Evolutionary conservation across 2,113 vertebrate genomes (phyloP), one percentile per base, ranked within the genome.

Genomic region (Protobothrops mucrosquamatus): DNA sequence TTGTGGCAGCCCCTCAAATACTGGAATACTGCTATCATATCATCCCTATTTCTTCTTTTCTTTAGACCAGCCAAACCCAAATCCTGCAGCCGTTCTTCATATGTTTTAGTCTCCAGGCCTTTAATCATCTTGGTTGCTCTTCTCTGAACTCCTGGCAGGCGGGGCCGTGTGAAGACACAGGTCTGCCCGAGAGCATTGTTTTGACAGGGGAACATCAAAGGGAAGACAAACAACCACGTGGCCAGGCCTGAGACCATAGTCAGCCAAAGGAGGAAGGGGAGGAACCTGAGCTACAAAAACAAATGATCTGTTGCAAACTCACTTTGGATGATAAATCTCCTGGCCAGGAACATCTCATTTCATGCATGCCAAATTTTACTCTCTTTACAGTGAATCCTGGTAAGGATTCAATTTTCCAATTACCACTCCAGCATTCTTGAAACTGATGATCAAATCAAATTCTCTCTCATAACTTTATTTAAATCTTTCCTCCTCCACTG

Each of bases 301-400:
- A 96, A 96, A 96, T 91, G 92, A 93, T 93, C 92, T 93, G 91
- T 95, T 91, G 93, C 88, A 94, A 90, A 93, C 56, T 88, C 14
- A 91, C 85, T 95, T 93, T 20, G 57, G 89, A 39, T 93, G 91
- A 95, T 96, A 96, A 95, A 94, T 95, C 95, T 91, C 59, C 54
- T 57, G 61, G 57, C 92, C 85, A 89, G 39, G 56, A 94, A 69
- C 43, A 93, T 74, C 85, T 91, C 92, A 96, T 95, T 95, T 96
- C 94, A 93, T 95, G 93, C 94, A 91, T 89, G 91, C 91, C 91
- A 96, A 93, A 94, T 94, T 97, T 96, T 94, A 95, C 81, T 93
- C 90, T 74, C 26, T 94, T 93, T 87, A 59, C 51, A 94, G 57
- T 88, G 92, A 94, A 88, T 88, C 10, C 91, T 94, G 34, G n/a